phyloP scores from a whole-genome alignment of 2,113 vertebrate genomes.

The Chrysemys picta region DNA sequence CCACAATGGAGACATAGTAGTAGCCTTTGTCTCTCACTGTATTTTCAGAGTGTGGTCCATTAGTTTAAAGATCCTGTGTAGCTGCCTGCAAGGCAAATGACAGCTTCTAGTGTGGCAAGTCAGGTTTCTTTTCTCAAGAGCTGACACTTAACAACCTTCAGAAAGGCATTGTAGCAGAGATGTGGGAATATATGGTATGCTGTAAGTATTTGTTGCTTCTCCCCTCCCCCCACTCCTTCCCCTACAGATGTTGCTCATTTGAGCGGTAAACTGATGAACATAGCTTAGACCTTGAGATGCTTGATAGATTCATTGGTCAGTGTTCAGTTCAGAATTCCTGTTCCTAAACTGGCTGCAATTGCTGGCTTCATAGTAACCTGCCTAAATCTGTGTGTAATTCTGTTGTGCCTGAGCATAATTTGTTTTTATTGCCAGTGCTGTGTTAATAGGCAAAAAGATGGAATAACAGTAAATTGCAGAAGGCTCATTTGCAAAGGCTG shows the following conservation, averaged over 20 bases:
- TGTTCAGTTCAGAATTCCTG: background rate
- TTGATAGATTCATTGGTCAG: background rate
- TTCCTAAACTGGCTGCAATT: background rate
- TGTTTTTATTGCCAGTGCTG: background rate
- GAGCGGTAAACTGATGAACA: conserved; percentile 15
- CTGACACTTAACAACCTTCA: conserved; percentile 57
- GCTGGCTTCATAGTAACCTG: background rate
- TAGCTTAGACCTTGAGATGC: background rate
- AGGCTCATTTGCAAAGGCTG: background rate
- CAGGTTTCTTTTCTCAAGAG: conserved; percentile 35
- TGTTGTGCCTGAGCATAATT: background rate
- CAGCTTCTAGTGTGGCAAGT: conserved; percentile 54
- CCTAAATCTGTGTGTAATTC: background rate
- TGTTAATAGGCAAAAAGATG: background rate
- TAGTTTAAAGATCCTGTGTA: conserved; percentile 45
- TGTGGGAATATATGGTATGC: background rate
- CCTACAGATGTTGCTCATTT: conserved; percentile 24
- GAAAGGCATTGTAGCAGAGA: conserved; percentile 37
- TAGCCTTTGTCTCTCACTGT: conserved; percentile 50
- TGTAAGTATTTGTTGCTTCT: conserved; percentile 43
- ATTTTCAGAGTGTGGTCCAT: conserved; percentile 33
- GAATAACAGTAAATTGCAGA: background rate
- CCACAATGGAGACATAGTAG: background rate
- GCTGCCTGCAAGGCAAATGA: conserved; percentile 61
- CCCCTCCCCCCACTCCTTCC: conserved; percentile 11